phyloP scores from a whole-genome alignment of 2,113 vertebrate species.

The Lipotes vexillifer region DNA sequence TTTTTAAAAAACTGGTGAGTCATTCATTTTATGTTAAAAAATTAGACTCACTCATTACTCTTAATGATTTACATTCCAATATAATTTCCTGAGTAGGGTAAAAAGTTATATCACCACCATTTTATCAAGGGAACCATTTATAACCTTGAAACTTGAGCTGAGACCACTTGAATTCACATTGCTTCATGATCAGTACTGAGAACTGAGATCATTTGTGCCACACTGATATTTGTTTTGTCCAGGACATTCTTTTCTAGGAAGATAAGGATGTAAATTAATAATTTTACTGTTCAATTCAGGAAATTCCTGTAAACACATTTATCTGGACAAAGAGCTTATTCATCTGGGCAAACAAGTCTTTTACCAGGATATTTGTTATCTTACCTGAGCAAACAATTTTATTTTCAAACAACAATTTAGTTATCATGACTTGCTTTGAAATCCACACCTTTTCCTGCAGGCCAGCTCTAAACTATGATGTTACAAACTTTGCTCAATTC shows the following conservation, averaged over 20 bases:
- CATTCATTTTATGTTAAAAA: not conserved
- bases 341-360: not conserved
- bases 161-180: not conserved
- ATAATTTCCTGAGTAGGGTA: not conserved
- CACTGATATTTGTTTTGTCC: not conserved
- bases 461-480: not conserved
- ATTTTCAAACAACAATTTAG: not conserved
- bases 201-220: not conserved
- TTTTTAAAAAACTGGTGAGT: not conserved
- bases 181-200: not conserved
- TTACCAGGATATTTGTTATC: not conserved
- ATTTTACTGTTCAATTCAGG: not conserved
- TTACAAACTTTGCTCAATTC: not conserved
- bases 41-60: not conserved
- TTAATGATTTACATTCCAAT: not conserved
- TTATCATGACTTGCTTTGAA: not conserved
- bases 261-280: not conserved
- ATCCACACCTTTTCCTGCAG: not conserved
- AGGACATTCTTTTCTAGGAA: not conserved
- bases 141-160: not conserved
- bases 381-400: not conserved
- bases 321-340: not conserved
- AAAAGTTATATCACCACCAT: not conserved
- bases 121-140: not conserved
- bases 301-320: conserved; percentile 9